phyloP scores from a whole-genome alignment of 1,140 invertebrate species.

The Penaeus chinensis region DNA sequence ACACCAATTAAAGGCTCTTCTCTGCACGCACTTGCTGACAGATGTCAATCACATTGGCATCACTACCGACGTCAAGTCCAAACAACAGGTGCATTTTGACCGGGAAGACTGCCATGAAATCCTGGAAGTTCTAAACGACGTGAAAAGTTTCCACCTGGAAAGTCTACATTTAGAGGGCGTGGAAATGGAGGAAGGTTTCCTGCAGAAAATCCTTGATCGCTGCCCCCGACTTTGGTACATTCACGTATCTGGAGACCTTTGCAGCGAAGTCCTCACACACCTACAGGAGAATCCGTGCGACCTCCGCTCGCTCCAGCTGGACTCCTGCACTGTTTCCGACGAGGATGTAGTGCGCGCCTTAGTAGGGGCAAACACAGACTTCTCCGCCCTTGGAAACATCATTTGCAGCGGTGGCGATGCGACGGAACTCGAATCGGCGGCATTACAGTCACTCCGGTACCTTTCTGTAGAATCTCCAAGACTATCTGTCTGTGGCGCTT shows the following conservation, averaged over 20 bases:
- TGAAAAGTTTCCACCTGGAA: background rate
- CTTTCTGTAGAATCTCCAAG: slow-evolving; percentile 1
- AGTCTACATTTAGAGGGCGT: slow-evolving; percentile 20
- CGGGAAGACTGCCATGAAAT: background rate
- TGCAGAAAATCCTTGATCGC: slow-evolving; percentile 1
- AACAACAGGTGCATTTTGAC: background rate
- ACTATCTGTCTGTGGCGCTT: background rate
- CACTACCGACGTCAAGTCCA: background rate
- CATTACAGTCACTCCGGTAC: background rate
- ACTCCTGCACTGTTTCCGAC: slow-evolving; percentile 8
- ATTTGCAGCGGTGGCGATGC: slow-evolving; percentile 6
- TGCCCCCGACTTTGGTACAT: background rate
- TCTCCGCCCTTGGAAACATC: background rate
- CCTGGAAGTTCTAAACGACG: background rate
- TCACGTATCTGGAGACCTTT: slow-evolving; percentile 18
- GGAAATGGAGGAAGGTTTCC: background rate
- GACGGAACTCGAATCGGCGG: background rate
- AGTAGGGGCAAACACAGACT: background rate
- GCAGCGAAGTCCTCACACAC: background rate
- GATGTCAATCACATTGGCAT: slow-evolving; percentile 3
- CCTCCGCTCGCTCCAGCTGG: slow-evolving; percentile 15
- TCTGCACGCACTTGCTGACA: background rate
- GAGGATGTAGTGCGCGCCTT: background rate
- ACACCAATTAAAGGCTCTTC: background rate
- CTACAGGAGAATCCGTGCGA: background rate